Evolutionary conservation across 2,888 invertebrate species (phyloP), one percentile per base, ranked within the genome.

Genomic region (Megaustenia siamemsis): DNA sequence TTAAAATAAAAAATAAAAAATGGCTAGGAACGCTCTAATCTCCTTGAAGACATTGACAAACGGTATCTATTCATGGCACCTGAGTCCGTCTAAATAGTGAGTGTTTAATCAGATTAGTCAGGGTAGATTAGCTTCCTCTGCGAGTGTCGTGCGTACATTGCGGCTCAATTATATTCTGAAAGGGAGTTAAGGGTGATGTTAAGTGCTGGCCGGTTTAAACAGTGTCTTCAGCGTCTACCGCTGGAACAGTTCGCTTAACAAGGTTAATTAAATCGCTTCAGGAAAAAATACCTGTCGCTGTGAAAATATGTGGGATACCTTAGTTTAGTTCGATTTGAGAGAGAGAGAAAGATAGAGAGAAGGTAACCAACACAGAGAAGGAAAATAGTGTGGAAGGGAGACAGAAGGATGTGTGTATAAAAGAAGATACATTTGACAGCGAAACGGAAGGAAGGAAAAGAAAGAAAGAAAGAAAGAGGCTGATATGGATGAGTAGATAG

Each of bases 1-100:
- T 32, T 60, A 32, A 1, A 5, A n/a, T 28, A 32, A 6, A 32
- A 63, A 63, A 1, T 15, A n/a, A 12, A 32, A 6, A 32, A 63
- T 32, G 10, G 32, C 32, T 63, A 63, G 63, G 32, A 6, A 15
- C 1, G 15, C 12, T 1, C 32, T 63, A 32, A 63, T 32, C 73
- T 43, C 10, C 73, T 28, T 8, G 28, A 49, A 6, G 49, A 49
- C 40, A 75, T 32, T 75, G 49, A 28, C 38, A 75, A 75, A 75
- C 32, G 45, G 28, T 49, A 15, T 49, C 45, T 49, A 75, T 75
- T 75, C 73, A 75, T 6, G 45, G 32, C 73, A 75, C 73, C 43
- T 75, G 73, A 56, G 24, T 24, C 2, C 10, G 4, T 28, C 56
- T 32, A 56, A 76, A 38, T 12, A 53, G 4, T 2, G 10, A 49